phyloP scores from a whole-genome alignment of 2,797 vertebrate species.

The Phaenicophaeus curvirostris region DNA sequence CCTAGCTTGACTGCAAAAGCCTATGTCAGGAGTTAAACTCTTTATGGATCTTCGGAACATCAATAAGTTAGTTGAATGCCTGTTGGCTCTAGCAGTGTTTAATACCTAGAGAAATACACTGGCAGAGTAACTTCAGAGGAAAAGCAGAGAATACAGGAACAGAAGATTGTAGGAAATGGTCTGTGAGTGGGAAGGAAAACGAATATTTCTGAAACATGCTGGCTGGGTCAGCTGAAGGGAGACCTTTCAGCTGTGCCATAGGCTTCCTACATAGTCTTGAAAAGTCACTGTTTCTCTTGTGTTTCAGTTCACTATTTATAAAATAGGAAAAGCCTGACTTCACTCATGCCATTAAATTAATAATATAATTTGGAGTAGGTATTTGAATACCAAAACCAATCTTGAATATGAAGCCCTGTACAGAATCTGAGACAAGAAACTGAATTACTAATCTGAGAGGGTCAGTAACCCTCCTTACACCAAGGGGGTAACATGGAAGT shows the following conservation, averaged over 20 bases:
- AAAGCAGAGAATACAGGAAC: background rate
- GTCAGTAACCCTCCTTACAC: background rate
- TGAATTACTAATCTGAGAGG: background rate
- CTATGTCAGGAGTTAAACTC: background rate
- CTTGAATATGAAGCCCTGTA: background rate
- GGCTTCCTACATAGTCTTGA: background rate
- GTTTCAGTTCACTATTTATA: background rate
- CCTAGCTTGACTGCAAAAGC: background rate
- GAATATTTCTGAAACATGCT: background rate
- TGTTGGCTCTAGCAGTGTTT: background rate
- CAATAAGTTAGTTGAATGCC: background rate
- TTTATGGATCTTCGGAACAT: background rate
- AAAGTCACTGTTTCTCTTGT: background rate
- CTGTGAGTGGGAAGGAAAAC: background rate
- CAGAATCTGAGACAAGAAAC: background rate
- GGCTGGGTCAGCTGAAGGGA: background rate
- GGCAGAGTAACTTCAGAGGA: background rate
- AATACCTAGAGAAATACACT: background rate
- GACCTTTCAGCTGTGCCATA: background rate
- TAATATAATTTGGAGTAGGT: background rate
- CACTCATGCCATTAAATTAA: background rate
- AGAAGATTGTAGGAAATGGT: background rate
- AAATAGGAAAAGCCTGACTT: background rate
- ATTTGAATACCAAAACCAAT: background rate
- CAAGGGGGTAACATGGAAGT: background rate